phyloP scores from a whole-genome alignment of 2,888 invertebrate species.

The Phyto melanocephala region DNA sequence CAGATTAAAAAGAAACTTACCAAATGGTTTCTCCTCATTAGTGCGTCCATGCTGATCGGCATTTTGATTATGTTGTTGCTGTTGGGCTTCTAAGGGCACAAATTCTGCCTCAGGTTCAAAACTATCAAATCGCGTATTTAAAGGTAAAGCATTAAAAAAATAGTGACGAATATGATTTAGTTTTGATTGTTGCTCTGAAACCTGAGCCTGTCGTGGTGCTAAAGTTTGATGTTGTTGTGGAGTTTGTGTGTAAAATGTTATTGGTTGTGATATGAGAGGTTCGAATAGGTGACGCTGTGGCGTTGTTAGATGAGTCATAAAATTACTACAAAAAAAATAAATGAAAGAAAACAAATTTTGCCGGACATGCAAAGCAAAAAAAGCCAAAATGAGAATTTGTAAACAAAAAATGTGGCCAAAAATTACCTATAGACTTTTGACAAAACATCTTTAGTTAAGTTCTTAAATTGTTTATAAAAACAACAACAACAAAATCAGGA shows the following conservation, averaged over 20 bases:
- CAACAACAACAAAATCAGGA: too few relatives aligned
- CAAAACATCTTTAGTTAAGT: too few relatives aligned
- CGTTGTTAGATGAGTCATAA: constrained; percentile 74
- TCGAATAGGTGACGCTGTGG: constrained; percentile 71
- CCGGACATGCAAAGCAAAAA: constrained; percentile 56
- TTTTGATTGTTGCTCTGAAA: constrained; percentile 46
- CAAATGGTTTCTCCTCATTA: constrained; percentile 72
- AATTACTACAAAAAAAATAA: constrained; percentile 68
- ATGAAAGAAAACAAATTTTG: constrained; percentile 46
- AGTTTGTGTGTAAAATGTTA: constrained; percentile 62
- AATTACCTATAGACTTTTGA: too few relatives aligned
- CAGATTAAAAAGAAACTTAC: constrained; percentile 69
- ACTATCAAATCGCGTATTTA: constrained; percentile 69
- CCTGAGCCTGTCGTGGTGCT: constrained; percentile 49
- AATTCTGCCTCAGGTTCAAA: constrained; percentile 73
- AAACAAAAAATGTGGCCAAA: background rate
- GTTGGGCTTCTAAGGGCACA: constrained; percentile 71
- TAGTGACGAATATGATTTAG: constrained; percentile 71
- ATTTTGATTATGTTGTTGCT: constrained; percentile 64
- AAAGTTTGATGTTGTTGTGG: constrained; percentile 67
- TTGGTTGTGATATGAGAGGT: constrained; percentile 71
- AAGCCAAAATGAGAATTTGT: constrained; percentile 12
- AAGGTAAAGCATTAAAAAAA: constrained; percentile 69
- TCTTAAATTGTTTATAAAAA: too few relatives aligned
- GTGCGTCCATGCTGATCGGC: constrained; percentile 25